Base-by-base conservation (phyloP, 2,888 invertebrate species). In the Dasysyrphus tricinctus region DNA sequence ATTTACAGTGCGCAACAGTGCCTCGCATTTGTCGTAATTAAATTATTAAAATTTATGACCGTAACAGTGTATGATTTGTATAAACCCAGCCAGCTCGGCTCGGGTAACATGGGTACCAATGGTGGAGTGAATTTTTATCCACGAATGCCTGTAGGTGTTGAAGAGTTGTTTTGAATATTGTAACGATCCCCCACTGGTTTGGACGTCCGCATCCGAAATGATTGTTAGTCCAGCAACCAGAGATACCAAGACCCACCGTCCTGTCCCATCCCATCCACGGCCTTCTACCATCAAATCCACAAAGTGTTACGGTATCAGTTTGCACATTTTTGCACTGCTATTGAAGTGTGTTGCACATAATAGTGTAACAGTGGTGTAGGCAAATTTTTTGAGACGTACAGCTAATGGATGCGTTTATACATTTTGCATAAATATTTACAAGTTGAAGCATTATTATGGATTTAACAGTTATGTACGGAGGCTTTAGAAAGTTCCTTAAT, bases 11-110 rank as follows among this genome's bases (percentile, higher is more conserved):
- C 65, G 56, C 75, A 79, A 79, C 61, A 75, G 63, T 65, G 75
- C 83, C 70, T 84, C 83, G 83, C 57, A 84, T 84, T 84, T 84
- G 83, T 84, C 80, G 83, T 84, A 80, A 84, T 84, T 84, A 80
- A 84, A 80, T 84, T 84, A 84, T 84, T 84, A 83, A 79, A 75
- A 83, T 70, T 80, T 80, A 84, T 84, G 83, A 84, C 83, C 83
- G 75, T 72, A 80, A 75, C 79, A 79, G 42, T 11, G 39, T 24
- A n/a, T 39, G 24, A 24, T 61, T 24, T 61, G 39, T 61, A 14
- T 61, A 61, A 61, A 8, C 39, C 14, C 61, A 61, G 19, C 42
- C 2, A 67, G 24, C 47, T 51, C 42, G 59, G 24, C 47, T 51
- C 42, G 59, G 24, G 32, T 61, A 67, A 73, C 69, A 61, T 56